A percentile compares a stretch with the other conserved stretches of the same genome.
Evolutionary conservation across 2,888 invertebrate species (phyloP).

Genomic region (Arctia plantaginis): DNA sequence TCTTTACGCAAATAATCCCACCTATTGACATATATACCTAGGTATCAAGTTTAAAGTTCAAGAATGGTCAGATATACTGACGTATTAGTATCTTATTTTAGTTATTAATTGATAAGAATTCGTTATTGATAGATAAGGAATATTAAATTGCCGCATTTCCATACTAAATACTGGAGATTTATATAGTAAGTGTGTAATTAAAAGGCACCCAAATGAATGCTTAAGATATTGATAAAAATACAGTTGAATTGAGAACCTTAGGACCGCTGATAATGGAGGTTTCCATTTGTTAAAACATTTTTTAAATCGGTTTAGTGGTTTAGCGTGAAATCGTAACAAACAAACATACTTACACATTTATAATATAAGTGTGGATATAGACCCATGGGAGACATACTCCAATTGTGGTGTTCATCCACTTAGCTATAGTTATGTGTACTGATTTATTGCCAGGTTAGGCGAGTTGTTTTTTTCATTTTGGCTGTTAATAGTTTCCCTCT

Average conservation of each 20-base stretch:
- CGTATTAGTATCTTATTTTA: background rate
- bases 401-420: no score
- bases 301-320: no score
- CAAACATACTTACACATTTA: no score
- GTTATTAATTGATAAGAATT: background rate
- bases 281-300: no score
- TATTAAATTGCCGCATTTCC: background rate
- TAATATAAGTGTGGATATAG: no score
- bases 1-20: background rate
- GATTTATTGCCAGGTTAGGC: no score
- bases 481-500: no score
- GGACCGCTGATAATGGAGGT: background rate
- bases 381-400: no score
- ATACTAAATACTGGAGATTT: background rate
- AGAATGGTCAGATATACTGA: constrained; percentile 1
- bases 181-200: background rate
- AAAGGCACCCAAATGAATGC: background rate
- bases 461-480: no score
- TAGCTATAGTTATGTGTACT: no score
- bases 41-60: constrained; percentile 15
- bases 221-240: background rate
- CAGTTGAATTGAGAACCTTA: background rate
- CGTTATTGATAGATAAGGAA: background rate
- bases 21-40: background rate
- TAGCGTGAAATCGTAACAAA: no score